Percentiles rank a stretch among this genome's conserved stretches.
Evolutionary conservation across 2,113 vertebrate species (phyloP).

Genomic region (Electrona antarctica): DNA sequence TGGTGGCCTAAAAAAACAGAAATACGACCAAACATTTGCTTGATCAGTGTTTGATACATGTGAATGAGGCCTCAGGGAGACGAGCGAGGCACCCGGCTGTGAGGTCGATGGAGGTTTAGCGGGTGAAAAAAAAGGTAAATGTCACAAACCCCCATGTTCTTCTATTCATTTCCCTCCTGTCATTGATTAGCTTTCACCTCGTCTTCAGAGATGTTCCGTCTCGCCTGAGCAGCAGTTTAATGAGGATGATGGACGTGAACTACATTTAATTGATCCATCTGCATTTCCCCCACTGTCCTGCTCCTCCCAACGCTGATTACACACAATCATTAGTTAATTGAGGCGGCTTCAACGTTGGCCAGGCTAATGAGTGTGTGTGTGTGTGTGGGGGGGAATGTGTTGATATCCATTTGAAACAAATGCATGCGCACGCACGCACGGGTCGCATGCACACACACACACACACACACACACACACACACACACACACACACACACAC

Average conservation of each 20-base stretch:
- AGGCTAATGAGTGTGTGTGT: constrained; percentile 31
- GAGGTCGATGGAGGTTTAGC: too few relatives aligned
- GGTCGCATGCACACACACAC: constrained; percentile 17
- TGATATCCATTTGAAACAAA: constrained; percentile 26
- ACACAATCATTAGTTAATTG: constrained; percentile 56
- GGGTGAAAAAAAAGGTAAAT: too few relatives aligned
- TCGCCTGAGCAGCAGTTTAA: constrained; percentile 26
- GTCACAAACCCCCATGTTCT: neutral
- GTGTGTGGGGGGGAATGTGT: constrained; percentile 35
- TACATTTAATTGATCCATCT: constrained; percentile 56
- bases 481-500: neutral
- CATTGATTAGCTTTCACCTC: neutral
- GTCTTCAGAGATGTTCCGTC: constrained; percentile 31
- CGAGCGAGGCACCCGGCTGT: too few relatives aligned
- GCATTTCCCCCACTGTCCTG: constrained; percentile 14
- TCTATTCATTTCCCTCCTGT: neutral
- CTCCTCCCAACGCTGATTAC: constrained; percentile 56
- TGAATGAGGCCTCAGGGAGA: too few relatives aligned
- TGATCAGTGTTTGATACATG: too few relatives aligned
- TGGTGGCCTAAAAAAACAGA: too few relatives aligned
- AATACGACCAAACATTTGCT: too few relatives aligned
- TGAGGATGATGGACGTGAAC: constrained; percentile 40
- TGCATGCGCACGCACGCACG: neutral
- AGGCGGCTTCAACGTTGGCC: neutral
- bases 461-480: constrained; percentile 12